These are phyloP conservation scores for Psittacula derbiana DNA, from an alignment of 2,797 vertebrate genomes.

Conservation along the genomic window DNA sequence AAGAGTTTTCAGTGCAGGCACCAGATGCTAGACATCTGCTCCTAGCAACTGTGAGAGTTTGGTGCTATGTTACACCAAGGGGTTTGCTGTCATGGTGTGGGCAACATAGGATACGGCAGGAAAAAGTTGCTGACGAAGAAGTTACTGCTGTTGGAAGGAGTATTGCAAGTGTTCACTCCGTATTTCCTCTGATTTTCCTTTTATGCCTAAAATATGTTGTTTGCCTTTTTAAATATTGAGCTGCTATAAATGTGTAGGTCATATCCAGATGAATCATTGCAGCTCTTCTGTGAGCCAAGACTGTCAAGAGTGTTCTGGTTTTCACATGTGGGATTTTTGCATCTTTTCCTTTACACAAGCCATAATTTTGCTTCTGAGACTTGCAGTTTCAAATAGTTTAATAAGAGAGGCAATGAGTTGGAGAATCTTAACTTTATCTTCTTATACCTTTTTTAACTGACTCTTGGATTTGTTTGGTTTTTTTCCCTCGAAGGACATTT, in stretches of 20 bases:
- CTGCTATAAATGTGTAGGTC: background rate
- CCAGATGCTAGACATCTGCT: background rate
- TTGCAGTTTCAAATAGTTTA: background rate
- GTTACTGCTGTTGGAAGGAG: background rate
- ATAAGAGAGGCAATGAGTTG: background rate
- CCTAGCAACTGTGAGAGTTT: background rate
- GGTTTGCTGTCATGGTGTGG: background rate
- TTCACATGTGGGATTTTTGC: background rate
- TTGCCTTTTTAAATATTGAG: background rate
- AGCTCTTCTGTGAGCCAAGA: background rate
- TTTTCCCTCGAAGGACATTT: background rate
- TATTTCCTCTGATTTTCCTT: background rate
- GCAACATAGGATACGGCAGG: background rate
- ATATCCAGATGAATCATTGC: background rate
- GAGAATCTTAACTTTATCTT: background rate
- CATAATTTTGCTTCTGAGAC: background rate
- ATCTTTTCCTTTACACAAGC: background rate
- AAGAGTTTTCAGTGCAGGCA: background rate
- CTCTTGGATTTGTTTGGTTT: background rate
- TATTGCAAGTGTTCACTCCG: background rate
- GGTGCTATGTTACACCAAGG: background rate
- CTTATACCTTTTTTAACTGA: background rate
- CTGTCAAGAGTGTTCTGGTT: background rate
- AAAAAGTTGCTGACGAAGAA: background rate
- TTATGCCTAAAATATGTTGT: background rate